Evolutionary conservation across 2,888 invertebrate genomes (phyloP).

Genomic region (Crioceris asparagi): DNA sequence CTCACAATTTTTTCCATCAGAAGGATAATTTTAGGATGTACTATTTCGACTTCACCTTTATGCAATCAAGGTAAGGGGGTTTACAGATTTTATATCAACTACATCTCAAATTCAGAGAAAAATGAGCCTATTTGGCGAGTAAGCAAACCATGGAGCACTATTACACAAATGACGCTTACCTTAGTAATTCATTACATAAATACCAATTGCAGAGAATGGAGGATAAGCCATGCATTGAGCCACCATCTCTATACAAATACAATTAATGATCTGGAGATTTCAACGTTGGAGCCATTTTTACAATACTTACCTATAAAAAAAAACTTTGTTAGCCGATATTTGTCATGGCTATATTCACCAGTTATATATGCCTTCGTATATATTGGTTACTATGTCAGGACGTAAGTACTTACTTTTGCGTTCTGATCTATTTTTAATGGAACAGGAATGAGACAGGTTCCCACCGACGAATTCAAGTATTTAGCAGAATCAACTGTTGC

Average conservation of each 20-base stretch:
- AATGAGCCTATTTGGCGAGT: no score
- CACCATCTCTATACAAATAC: slow-evolving; percentile 77
- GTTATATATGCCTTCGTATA: slow-evolving; percentile 17
- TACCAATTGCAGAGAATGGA: slow-evolving; percentile 49
- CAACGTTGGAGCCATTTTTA: slow-evolving; percentile 51
- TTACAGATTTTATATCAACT: neutral
- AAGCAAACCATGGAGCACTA: no score
- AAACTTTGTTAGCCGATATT: slow-evolving; percentile 41
- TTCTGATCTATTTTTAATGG: neutral
- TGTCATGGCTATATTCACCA: slow-evolving; percentile 43
- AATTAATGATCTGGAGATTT: slow-evolving; percentile 60
- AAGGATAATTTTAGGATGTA: slow-evolving; percentile 69
- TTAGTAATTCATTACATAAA: slow-evolving; percentile 2
- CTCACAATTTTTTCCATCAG: slow-evolving; percentile 71
- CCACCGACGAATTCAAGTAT: no score
- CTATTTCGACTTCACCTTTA: slow-evolving; percentile 57
- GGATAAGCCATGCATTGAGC: slow-evolving; percentile 63
- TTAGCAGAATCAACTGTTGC: no score
- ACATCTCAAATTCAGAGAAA: neutral
- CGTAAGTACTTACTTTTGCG: slow-evolving; percentile 13
- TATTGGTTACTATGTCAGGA: slow-evolving; percentile 12
- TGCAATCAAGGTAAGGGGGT: slow-evolving; percentile 48
- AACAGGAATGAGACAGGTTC: no score
- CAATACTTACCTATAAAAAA: slow-evolving; percentile 53
- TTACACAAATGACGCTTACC: no score